Percentiles rank a stretch among this genome's conserved stretches.
Evolutionary conservation across 2,113 vertebrate genomes (phyloP).

Genomic region (Chlamydotis undulata): DNA sequence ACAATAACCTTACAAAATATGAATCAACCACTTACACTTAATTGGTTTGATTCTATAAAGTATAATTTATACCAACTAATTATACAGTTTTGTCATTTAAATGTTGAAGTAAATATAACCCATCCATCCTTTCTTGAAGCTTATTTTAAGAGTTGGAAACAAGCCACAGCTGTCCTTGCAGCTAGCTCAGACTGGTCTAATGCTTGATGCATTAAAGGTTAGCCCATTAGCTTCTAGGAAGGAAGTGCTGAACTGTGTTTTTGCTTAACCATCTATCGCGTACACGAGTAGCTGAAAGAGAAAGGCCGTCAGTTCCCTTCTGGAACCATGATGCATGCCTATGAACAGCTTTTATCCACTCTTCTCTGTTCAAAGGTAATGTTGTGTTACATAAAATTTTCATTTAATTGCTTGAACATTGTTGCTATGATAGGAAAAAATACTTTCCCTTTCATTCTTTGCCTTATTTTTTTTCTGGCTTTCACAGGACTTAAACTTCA

Average conservation of each 20-base stretch:
- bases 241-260: neutral
- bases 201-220: neutral
- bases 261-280: neutral
- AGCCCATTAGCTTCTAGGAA: neutral
- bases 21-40: constrained; percentile 45
- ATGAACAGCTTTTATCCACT: neutral
- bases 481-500: neutral
- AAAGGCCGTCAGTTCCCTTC: neutral
- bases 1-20: constrained; percentile 2
- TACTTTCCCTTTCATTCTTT: neutral
- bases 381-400: neutral
- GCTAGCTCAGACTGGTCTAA: neutral
- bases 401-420: neutral
- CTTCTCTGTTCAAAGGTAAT: neutral
- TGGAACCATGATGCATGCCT: neutral
- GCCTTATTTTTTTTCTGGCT: neutral
- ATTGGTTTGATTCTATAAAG: constrained; percentile 57
- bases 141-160: constrained; percentile 23
- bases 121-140: neutral
- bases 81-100: constrained; percentile 34
- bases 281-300: neutral
- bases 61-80: constrained; percentile 45
- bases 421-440: neutral
- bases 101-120: constrained; percentile 54
- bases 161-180: neutral